A percentile compares a stretch with the other conserved stretches of the same genome.
These are phyloP conservation scores for Apodemus speciosus DNA, from an alignment of 2,113 vertebrate genomes.

Conservation along the genomic window DNA sequence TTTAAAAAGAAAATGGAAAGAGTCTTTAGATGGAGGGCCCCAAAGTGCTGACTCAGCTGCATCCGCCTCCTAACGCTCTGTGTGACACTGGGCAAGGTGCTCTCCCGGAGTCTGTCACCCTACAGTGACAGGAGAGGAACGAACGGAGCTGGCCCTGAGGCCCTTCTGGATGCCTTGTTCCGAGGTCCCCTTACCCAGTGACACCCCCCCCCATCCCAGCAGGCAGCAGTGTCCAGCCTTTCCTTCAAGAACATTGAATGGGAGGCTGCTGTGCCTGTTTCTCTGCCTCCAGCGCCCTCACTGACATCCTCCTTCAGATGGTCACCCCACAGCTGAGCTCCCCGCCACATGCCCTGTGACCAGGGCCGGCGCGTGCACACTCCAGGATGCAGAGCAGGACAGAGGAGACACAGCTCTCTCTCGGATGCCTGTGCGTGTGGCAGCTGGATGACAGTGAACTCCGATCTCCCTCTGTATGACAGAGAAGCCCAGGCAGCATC, in stretches of 20 bases:
- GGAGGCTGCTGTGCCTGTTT: background rate
- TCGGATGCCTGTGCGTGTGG: background rate
- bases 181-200: background rate
- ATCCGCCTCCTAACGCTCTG: accelerated
- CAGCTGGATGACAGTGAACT: background rate
- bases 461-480: background rate
- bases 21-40: accelerated
- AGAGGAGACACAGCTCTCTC: background rate
- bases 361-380: background rate
- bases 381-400: background rate
- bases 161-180: accelerated
- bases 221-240: background rate
- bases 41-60: background rate
- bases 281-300: accelerated
- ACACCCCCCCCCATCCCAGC: too few relatives aligned
- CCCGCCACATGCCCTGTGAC: background rate
- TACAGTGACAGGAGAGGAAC: background rate
- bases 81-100: background rate
- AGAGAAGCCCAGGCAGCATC: background rate
- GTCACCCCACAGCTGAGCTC: background rate
- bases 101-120: background rate
- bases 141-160: accelerated
- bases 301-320: background rate
- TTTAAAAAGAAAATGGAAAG: background rate
- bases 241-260: background rate